These are phyloP conservation scores for Tenthredo livida DNA, from an alignment of 2,888 invertebrate species.

Conservation along the genomic window DNA sequence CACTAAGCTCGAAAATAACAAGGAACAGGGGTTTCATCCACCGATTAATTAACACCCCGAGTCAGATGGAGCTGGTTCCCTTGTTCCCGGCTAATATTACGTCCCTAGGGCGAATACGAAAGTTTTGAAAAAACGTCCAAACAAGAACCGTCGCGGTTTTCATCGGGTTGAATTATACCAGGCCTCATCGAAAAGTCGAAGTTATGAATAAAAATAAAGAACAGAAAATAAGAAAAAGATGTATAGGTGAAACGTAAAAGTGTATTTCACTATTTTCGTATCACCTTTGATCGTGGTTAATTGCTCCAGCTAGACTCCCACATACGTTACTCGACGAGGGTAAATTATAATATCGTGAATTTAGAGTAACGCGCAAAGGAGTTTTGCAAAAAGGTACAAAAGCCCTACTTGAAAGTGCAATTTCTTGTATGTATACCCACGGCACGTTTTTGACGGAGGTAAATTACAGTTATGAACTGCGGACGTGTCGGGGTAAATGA, in stretches of 20 bases:
- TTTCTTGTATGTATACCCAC: slow-evolving; percentile 18
- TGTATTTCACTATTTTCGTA: not conserved
- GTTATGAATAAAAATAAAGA: not conserved
- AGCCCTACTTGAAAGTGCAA: not conserved
- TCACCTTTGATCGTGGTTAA: not conserved
- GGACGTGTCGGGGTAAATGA: not conserved
- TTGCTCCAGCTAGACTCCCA: not conserved
- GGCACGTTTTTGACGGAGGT: not conserved
- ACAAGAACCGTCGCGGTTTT: not conserved
- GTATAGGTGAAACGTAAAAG: not conserved
- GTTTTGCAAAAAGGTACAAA: not conserved
- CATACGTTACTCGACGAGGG: not conserved
- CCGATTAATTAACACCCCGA: slow-evolving; percentile 43
- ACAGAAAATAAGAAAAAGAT: not conserved
- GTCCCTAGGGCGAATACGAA: not conserved
- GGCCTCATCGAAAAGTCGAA: not conserved
- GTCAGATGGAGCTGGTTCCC: not conserved
- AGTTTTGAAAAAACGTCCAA: not conserved
- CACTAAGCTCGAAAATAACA: not conserved
- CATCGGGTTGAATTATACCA: not conserved
- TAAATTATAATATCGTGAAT: not conserved
- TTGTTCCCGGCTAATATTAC: slow-evolving; percentile 16
- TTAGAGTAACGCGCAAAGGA: not conserved
- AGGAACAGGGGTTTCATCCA: not conserved
- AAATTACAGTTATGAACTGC: not conserved